Percentiles rank a stretch among this genome's conserved stretches.
phyloP scores from a whole-genome alignment of 2,113 vertebrate species.

The Nanorana parkeri region DNA sequence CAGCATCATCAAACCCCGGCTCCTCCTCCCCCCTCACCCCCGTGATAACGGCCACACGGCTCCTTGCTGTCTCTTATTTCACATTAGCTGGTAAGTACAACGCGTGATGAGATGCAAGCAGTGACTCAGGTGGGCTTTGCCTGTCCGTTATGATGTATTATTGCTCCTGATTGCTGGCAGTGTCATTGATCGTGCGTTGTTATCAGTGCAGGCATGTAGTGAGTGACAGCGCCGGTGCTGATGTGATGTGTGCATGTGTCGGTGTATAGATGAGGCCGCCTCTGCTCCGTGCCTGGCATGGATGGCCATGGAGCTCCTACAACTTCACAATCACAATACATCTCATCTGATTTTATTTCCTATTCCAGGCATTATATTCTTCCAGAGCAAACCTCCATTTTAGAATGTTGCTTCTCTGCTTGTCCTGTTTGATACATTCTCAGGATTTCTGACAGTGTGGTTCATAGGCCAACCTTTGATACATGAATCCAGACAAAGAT shows the following conservation, averaged over 20 bases:
- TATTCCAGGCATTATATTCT: not conserved
- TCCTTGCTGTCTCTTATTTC: not conserved
- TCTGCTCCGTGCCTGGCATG: no score
- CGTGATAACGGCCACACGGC: not conserved
- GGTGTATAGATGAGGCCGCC: no score
- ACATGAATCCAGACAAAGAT: no score
- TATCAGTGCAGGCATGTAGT: not conserved
- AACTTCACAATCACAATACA: no score
- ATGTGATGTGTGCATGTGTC: not conserved
- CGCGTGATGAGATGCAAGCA: not conserved
- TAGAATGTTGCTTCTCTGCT: not conserved
- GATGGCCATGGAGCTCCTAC: no score
- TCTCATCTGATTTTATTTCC: no score
- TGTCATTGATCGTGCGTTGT: not conserved
- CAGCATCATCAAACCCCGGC: not conserved
- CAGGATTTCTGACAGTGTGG: no score
- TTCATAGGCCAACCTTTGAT: no score
- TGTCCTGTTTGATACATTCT: no score
- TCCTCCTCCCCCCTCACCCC: not conserved
- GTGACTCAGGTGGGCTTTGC: not conserved
- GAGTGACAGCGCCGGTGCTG: not conserved
- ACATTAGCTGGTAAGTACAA: not conserved
- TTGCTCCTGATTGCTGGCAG: no score
- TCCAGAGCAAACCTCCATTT: conserved; percentile 13
- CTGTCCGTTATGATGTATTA: no score